phyloP scores from a whole-genome alignment of 1,140 invertebrate genomes.

The Brachionus paranguensis region DNA sequence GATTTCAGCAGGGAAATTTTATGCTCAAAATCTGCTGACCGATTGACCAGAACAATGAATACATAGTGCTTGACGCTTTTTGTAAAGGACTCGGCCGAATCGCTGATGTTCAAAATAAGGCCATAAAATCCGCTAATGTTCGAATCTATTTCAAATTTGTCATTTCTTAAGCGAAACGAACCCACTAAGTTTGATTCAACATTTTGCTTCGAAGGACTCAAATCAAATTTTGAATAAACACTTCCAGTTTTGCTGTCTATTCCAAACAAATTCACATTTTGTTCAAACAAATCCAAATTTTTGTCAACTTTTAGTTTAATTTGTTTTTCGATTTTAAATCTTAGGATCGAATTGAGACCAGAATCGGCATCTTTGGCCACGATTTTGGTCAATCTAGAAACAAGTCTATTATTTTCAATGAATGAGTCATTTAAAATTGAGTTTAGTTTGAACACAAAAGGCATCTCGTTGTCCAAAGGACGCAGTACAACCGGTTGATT shows the following conservation, averaged over 20 bases:
- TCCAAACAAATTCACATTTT: not conserved
- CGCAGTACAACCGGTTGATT: not conserved
- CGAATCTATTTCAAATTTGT: not conserved
- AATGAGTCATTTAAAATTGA: not conserved
- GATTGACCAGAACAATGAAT: not conserved
- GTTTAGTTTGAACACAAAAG: not conserved
- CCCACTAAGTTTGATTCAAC: not conserved
- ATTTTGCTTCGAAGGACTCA: not conserved
- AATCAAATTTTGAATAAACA: not conserved
- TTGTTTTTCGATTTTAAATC: constrained; percentile 37
- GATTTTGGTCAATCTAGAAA: not conserved
- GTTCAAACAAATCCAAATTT: not conserved
- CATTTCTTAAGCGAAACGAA: not conserved
- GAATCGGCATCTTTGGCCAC: constrained; percentile 2
- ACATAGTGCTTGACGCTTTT: not conserved
- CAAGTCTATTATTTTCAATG: not conserved
- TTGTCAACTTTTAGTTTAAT: not conserved
- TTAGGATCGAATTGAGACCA: not conserved
- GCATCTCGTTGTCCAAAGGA: not conserved
- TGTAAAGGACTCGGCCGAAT: not conserved
- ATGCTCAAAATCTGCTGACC: not conserved
- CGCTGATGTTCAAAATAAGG: not conserved
- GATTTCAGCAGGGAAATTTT: not conserved
- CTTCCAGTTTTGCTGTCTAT: constrained; percentile 4
- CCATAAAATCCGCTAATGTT: not conserved